Base-by-base conservation (phyloP, 2,888 invertebrate genomes). In the Sarcophaga variegata region DNA sequence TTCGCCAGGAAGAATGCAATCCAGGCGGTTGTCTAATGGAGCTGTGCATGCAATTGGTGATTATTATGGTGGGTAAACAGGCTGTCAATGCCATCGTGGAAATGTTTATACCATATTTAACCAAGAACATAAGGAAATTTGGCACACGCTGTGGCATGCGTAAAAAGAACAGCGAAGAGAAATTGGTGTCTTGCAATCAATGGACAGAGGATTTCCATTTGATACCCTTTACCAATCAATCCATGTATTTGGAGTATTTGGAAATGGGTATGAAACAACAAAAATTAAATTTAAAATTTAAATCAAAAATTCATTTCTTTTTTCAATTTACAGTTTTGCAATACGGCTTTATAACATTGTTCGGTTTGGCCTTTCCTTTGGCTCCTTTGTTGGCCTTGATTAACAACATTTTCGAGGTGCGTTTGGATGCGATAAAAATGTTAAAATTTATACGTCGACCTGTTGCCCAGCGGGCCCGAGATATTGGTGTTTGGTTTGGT, bases 51-150 rank as follows among this genome's bases (percentile, higher is more conserved):
- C 98, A 98, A 92, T 93, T 98, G 89, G 96, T 96, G 0, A 97
- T 97, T 89, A 97, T 98, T 85, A 97, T 97, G 96, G 95, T 97
- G 60, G 98, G 97, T 84, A 97, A 97, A 91, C 97, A 98, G 94
- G 95, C 96, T 2, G 94, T 97, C 87, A 96, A 96, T 92, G 96
- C 96, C 17, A 94, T 97, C 10, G 93, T 97, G 89, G 98, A 98
- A 94, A 96, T 97, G 94, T 91, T 96, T 0, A 94, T 96, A 88
- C 97, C 97, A 0, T 92, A 95, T 84, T 89, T 95, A 54, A 94
- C 92, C 85, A 95, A 95, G 89, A 94, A 90, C n/a, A 90, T 92
- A 60, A 94, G 93, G 11, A 93, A 93, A 86, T 90, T 94, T 6
- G 90, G 93, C 88, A 91, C 94, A 3, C 94, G 93, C 81, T 93